phyloP scores from a whole-genome alignment of 2,797 vertebrate genomes.

The Enteromius fasciolatus region DNA sequence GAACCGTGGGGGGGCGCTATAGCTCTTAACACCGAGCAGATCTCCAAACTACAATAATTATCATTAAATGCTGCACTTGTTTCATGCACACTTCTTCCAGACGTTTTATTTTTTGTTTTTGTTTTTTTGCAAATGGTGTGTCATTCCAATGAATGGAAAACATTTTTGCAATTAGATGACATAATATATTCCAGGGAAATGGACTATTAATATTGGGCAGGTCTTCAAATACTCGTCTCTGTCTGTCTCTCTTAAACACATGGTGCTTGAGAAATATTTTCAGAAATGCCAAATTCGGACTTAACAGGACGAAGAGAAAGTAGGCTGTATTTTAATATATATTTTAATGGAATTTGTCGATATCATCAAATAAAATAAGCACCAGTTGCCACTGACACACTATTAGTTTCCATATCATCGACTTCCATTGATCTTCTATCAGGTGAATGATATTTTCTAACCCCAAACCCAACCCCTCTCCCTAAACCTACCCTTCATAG shows the following conservation, averaged over 20 bases:
- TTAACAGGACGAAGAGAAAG: not conserved
- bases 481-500: no score
- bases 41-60: not conserved
- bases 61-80: not conserved
- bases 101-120: no score
- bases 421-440: no score
- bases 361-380: not conserved
- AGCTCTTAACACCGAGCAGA: not conserved
- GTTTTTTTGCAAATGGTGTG: not conserved
- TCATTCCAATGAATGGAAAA: not conserved
- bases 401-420: not conserved
- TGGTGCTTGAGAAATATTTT: not conserved
- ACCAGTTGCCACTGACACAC: not conserved
- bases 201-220: not conserved
- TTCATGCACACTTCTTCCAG: not conserved
- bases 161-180: not conserved
- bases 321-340: no score
- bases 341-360: not conserved
- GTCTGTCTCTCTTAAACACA: not conserved
- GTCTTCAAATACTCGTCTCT: not conserved
- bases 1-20: not conserved
- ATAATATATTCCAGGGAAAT: not conserved
- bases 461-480: no score
- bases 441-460: no score
- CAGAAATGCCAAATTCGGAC: not conserved